Base-by-base conservation (phyloP, 2,888 invertebrate genomes). In the Lepidochitona cinerea region DNA sequence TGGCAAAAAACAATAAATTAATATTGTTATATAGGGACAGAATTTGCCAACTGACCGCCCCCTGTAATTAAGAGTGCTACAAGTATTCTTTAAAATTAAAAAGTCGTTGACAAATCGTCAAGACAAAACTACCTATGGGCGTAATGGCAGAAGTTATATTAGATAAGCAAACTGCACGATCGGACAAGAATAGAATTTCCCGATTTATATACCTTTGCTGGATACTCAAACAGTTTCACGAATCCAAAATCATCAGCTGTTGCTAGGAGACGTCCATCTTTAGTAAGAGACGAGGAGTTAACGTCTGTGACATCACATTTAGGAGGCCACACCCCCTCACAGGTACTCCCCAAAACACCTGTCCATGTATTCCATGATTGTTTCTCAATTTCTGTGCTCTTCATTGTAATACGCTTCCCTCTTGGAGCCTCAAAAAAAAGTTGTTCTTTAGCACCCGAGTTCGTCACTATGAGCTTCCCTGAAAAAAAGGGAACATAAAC, bases 381-480 rank as follows among this genome's bases (percentile, higher is more conserved):
- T 73, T 86, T 88, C 82, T 88, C 87, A 64, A 90, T 83, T 75
- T 91, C 90, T 5, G 84, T 77, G 64, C 78, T 82, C 37, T 83
- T 83, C 33, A 90, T 79, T 5, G 88, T 88, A 70, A 90, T 88
- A 14, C 91, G 81, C 36, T 85, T 89, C 0, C 91, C 91, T 53
- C 90, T 75, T 9, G 92, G 91, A n/a, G 91, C 90, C 83, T 91
- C 91, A 78, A 88, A 92, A 81, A 90, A 91, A 37, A 92, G 81
- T 77, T 89, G 88, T 73, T 91, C 91, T 59, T 87, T 89, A 14
- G 91, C 91, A 5, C 91, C 91, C 49, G 89, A 86, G 79, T 89
- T 91, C 7, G 88, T 85, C 86, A 90, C 88, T 67, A 91, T 41
- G 1, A 91, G 84, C 74, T 89, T 88, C 18, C 90, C 90, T 89